A percentile compares a stretch with the other conserved stretches of the same genome.
Evolutionary conservation across 2,888 invertebrate genomes (phyloP).

Genomic region (Leptinotarsa rubiginosa): DNA sequence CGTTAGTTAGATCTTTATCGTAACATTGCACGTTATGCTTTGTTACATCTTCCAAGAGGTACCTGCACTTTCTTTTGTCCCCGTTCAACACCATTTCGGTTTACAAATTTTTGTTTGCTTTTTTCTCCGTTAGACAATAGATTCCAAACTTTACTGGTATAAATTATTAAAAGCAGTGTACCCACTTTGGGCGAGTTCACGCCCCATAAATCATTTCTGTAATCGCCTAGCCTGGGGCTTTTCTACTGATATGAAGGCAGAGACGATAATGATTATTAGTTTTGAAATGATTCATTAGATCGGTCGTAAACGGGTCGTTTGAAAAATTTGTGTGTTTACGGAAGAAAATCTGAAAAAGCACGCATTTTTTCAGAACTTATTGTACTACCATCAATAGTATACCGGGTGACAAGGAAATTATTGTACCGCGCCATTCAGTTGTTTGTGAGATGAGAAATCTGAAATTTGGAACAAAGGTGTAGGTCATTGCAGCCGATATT

Average conservation of each 20-base stretch:
- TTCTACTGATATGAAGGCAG: not conserved
- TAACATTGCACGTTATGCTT: not conserved
- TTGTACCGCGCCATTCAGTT: too few relatives aligned
- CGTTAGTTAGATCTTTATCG: too few relatives aligned
- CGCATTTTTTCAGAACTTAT: too few relatives aligned
- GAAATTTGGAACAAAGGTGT: too few relatives aligned
- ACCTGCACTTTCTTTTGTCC: not conserved
- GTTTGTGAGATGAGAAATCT: too few relatives aligned
- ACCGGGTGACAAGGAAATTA: too few relatives aligned
- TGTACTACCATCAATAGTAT: too few relatives aligned
- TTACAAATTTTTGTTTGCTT: not conserved
- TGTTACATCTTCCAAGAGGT: not conserved
- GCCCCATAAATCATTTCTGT: constrained; percentile 4
- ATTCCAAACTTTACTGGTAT: not conserved
- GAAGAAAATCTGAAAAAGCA: too few relatives aligned
- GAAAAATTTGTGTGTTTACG: not conserved
- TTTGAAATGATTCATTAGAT: not conserved
- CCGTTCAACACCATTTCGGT: not conserved
- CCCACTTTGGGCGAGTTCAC: not conserved
- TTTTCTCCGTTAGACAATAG: not conserved
- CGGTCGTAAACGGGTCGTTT: not conserved
- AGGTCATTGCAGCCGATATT: too few relatives aligned
- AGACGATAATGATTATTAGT: not conserved
- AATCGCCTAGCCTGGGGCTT: not conserved
- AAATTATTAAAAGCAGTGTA: not conserved